phyloP scores from a whole-genome alignment of 2,113 vertebrate genomes.

The Rhinolophus sinicus region DNA sequence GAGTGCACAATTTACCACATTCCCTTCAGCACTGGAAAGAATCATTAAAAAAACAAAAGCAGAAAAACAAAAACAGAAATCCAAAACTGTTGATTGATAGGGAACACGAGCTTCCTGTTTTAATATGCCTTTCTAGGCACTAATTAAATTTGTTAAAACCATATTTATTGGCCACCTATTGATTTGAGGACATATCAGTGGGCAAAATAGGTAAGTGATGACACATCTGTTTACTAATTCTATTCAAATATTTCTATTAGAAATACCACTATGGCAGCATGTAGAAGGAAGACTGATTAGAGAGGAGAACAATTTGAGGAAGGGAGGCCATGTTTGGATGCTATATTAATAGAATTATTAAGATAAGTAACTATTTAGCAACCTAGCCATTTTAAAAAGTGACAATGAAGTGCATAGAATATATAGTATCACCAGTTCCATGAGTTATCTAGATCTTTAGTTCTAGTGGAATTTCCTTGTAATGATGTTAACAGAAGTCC shows the following conservation, averaged over 20 bases:
- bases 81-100: neutral
- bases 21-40: neutral
- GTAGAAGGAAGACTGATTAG: neutral
- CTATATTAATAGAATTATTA: neutral
- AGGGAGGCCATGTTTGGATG: neutral
- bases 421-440: too few relatives aligned
- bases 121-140: neutral
- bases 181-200: neutral
- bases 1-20: neutral
- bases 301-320: neutral
- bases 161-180: neutral
- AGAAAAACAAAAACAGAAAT: neutral
- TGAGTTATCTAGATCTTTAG: neutral
- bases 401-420: neutral
- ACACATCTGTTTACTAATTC: neutral
- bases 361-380: neutral
- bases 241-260: neutral
- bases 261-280: neutral
- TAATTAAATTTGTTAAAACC: neutral
- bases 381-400: neutral
- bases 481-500: neutral
- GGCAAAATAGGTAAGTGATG: neutral
- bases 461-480: neutral
- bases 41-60: neutral
- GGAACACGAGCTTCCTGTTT: neutral